Evolutionary conservation across 2,888 invertebrate genomes (phyloP).

Genomic region (Reticulitermes lucifugus): DNA sequence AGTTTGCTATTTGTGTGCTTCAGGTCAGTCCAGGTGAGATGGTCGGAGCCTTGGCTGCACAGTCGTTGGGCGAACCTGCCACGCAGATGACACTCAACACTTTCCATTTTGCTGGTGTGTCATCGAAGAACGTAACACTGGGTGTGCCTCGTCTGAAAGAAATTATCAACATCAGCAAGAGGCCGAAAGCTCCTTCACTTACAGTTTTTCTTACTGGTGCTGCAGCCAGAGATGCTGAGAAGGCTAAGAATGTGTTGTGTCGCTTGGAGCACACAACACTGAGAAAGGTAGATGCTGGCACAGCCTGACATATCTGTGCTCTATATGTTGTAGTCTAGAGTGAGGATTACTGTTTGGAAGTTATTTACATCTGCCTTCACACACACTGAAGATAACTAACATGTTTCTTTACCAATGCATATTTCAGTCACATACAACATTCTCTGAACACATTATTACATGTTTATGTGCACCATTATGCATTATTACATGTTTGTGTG

Average conservation of each 20-base stretch:
- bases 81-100: slow-evolving; percentile 99
- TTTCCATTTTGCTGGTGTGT: slow-evolving; percentile 99
- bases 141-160: slow-evolving; percentile 98
- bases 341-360: too few relatives aligned
- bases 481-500: too few relatives aligned
- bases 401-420: too few relatives aligned
- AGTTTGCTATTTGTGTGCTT: background rate
- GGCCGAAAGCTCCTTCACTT: slow-evolving; percentile 98
- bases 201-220: slow-evolving; percentile 98
- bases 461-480: too few relatives aligned
- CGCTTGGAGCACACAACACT: slow-evolving; percentile 98
- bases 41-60: slow-evolving; percentile 99
- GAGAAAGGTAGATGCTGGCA: slow-evolving; percentile 75
- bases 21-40: slow-evolving; percentile 88
- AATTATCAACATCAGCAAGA: slow-evolving; percentile 98
- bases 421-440: too few relatives aligned
- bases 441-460: too few relatives aligned
- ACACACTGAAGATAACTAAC: too few relatives aligned
- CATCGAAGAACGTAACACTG: slow-evolving; percentile 99
- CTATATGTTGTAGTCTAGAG: background rate
- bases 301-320: background rate
- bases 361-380: too few relatives aligned
- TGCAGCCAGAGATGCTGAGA: slow-evolving; percentile 98
- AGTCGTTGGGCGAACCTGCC: slow-evolving; percentile 98
- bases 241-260: slow-evolving; percentile 98